phyloP scores from a whole-genome alignment of 1,140 invertebrate genomes.

The Agrypnia vestita region DNA sequence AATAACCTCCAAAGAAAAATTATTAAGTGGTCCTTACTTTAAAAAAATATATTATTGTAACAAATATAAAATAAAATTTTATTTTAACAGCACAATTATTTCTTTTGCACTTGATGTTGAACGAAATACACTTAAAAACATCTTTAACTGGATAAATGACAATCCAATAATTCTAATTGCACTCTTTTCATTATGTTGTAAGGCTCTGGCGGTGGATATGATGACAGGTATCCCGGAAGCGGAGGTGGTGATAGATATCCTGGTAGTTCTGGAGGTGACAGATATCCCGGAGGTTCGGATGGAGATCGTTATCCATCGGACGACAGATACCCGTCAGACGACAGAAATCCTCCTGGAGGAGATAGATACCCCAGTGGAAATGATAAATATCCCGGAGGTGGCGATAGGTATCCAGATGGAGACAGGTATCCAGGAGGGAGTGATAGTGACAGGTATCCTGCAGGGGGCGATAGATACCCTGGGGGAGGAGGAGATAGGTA shows the following conservation, averaged over 20 bases:
- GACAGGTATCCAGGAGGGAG: constrained; percentile 69
- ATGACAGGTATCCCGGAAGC: constrained; percentile 64
- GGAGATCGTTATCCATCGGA: constrained; percentile 53
- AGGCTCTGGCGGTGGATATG: constrained; percentile 54
- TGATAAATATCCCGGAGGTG: constrained; percentile 66
- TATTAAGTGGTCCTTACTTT: too few species aligned
- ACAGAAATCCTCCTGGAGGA: constrained; percentile 64
- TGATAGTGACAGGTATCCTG: constrained; percentile 59
- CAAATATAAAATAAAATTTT: neutral
- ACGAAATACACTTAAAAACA: constrained; percentile 9
- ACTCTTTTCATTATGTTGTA: constrained; percentile 51
- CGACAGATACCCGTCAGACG: constrained; percentile 63
- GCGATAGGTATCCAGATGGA: constrained; percentile 69
- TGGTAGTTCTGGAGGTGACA: constrained; percentile 55
- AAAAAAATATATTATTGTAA: too few species aligned
- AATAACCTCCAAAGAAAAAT: too few species aligned
- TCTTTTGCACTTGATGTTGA: constrained; percentile 32
- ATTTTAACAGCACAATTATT: neutral
- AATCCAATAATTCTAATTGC: constrained; percentile 55
- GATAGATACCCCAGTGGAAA: constrained; percentile 68
- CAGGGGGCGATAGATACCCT: constrained; percentile 64
- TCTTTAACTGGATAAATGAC: constrained; percentile 54
- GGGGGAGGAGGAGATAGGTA: constrained; percentile 64
- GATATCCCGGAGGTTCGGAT: constrained; percentile 62
- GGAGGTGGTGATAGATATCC: constrained; percentile 2